Evolutionary conservation across 2,797 vertebrate species (phyloP).

Genomic region (Salmo trutta): DNA sequence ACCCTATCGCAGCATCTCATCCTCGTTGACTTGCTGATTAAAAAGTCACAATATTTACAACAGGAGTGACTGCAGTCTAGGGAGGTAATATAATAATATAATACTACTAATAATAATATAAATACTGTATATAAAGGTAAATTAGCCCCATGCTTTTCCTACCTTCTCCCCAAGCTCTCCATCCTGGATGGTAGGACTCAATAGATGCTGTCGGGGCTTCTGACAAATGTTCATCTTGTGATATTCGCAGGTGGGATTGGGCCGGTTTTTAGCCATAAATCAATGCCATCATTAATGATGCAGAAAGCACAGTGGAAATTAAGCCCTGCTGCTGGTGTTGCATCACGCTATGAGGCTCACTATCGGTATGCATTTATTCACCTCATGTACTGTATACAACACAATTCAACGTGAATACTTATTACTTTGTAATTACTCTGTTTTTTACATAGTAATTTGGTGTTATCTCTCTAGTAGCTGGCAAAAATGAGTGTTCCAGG

Average conservation of each 20-base stretch:
- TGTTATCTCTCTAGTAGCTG: too few species aligned
- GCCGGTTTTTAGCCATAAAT: conserved; percentile 74
- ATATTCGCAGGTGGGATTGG: conserved; percentile 72
- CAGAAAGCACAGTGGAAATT: conserved; percentile 68
- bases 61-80: conserved; percentile 43
- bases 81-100: neutral
- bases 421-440: neutral
- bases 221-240: conserved; percentile 61
- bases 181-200: neutral
- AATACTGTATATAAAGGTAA: conserved; percentile 3
- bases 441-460: too few species aligned
- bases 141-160: conserved; percentile 53
- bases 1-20: conserved; percentile 35
- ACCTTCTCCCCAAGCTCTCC: conserved; percentile 26
- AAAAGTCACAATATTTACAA: conserved; percentile 70
- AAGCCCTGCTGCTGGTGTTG: conserved; percentile 62
- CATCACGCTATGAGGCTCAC: conserved; percentile 51
- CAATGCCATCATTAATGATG: conserved; percentile 74
- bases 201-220: conserved; percentile 16
- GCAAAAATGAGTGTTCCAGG: too few species aligned
- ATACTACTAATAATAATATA: too few species aligned
- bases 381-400: conserved; percentile 16
- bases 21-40: conserved; percentile 60
- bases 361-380: conserved; percentile 44
- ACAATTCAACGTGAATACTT: neutral